Percentiles rank a stretch among this genome's conserved stretches.
phyloP scores from a whole-genome alignment of 2,113 vertebrate species.

The Hemichromis elongatus region DNA sequence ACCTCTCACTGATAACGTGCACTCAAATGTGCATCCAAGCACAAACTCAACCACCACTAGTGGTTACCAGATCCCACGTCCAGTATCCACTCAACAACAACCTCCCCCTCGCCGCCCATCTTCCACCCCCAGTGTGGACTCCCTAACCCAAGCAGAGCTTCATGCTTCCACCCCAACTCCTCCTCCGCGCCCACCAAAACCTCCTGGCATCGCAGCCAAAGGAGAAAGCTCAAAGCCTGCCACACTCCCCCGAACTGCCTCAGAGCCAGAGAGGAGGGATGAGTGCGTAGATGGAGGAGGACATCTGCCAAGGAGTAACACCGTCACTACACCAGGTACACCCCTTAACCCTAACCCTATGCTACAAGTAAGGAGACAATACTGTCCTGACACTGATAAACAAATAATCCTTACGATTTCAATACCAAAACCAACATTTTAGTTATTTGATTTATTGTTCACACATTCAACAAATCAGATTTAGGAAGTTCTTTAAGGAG shows the following conservation, averaged over 20 bases:
- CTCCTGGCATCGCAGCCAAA: not conserved
- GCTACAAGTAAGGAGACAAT: constrained; percentile 11
- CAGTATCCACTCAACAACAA: not conserved
- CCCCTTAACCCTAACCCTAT: no score
- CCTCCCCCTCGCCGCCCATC: not conserved
- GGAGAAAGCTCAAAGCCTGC: not conserved
- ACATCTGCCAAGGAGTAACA: not conserved
- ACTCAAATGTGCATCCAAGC: not conserved
- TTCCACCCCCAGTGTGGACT: constrained; percentile 47
- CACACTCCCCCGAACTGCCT: not conserved
- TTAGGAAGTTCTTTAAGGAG: not conserved
- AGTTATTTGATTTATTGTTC: not conserved
- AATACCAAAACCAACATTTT: not conserved
- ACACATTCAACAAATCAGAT: not conserved
- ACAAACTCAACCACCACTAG: not conserved
- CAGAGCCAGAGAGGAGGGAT: constrained; percentile 7
- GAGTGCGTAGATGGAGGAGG: not conserved
- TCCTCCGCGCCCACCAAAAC: constrained; percentile 63
- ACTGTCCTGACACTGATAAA: not conserved
- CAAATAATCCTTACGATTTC: not conserved
- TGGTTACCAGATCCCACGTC: constrained; percentile 51
- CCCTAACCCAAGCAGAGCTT: constrained; percentile 27
- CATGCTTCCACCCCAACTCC: constrained; percentile 19
- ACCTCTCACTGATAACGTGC: not conserved
- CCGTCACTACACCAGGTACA: not conserved